These are phyloP conservation scores for Cepaea nemoralis DNA, from an alignment of 1,140 invertebrate genomes.

Conservation along the genomic window DNA sequence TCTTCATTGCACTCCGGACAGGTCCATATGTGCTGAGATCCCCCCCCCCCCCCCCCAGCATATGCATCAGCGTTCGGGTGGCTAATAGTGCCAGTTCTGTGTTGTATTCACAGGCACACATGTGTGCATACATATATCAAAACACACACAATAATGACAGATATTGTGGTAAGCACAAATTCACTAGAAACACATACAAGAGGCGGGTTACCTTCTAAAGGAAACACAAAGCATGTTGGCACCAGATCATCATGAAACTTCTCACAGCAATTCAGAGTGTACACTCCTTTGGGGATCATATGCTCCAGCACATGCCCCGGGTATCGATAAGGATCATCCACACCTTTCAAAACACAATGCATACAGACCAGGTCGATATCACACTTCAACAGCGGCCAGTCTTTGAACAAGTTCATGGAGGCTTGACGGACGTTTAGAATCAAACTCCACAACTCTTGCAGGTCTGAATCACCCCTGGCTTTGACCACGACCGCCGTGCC, in stretches of 20 bases:
- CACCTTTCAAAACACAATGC: slow-evolving; percentile 58
- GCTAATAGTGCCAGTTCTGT: no score
- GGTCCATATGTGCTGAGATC: no score
- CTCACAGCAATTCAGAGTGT: slow-evolving; percentile 53
- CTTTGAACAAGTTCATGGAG: slow-evolving; percentile 56
- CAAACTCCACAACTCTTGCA: slow-evolving; percentile 65
- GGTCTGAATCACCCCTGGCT: slow-evolving; percentile 56
- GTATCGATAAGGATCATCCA: slow-evolving; percentile 54
- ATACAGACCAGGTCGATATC: slow-evolving; percentile 57
- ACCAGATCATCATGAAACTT: slow-evolving; percentile 49
- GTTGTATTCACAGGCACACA: no score
- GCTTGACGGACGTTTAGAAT: slow-evolving; percentile 52
- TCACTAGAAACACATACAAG: slow-evolving; percentile 1
- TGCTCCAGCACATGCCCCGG: slow-evolving; percentile 59
- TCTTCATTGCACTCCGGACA: no score
- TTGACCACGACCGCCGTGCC: slow-evolving; percentile 50
- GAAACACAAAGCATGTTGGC: slow-evolving; percentile 62
- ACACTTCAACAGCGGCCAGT: slow-evolving; percentile 64
- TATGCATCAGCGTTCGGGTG: no score
- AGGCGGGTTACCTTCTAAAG: slow-evolving; percentile 56
- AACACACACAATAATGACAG: background rate
- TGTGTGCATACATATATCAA: no score
- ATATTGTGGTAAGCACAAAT: background rate
- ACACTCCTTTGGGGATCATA: slow-evolving; percentile 54
- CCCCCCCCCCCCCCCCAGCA: no score